Evolutionary conservation across 2,888 invertebrate species (phyloP), one percentile per base, ranked within the genome.

Genomic region (Clivina fossor): DNA sequence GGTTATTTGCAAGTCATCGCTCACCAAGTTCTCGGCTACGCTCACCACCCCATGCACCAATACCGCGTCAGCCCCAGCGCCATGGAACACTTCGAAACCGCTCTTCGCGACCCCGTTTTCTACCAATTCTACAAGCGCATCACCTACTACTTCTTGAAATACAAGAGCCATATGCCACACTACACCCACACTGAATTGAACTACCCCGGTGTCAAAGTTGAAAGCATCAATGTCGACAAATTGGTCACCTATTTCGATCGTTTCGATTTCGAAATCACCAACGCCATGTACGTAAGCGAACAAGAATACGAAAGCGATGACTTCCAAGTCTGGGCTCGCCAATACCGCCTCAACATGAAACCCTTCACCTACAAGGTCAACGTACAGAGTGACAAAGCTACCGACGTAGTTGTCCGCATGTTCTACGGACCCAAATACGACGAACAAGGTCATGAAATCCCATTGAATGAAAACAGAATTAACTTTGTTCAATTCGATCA

Each of bases 341-440:
- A 88, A 69, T 77, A 81, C 60, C 85, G 88, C 62, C 74, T 89
- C 26, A 85, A 85, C 73, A 84, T 87, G 74, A 81, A 85, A 59
- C 78, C 80, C 2, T 89, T 87, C 77, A 76, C 74, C 53, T 77
- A 84, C 60, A 77, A 76, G 56, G 71, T 86, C 61, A 74, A 79
- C 33, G 71, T 88, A 15, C 77, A 78, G 50, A 79, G 85, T 50
- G 81, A 84, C 46, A 77, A 80, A 59, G 72, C 76, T 5, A 73
- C 73, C 28, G 78, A 82, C 58, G 84, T 80, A 2, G 76, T 80
- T 9, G 70, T 88, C 53, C 82, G 82, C 62, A 71, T 85, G 18
- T 88, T 83, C 78, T 65, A 87, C 26, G 87, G 84, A 60, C 88
- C 88, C 4, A 86, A 85, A 71, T 83, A 80, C 66, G 82, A 85